These are phyloP conservation scores for Stichodactyla helianthus DNA, from an alignment of 64 coral and sea anemone species.

Conservation along the genomic window DNA sequence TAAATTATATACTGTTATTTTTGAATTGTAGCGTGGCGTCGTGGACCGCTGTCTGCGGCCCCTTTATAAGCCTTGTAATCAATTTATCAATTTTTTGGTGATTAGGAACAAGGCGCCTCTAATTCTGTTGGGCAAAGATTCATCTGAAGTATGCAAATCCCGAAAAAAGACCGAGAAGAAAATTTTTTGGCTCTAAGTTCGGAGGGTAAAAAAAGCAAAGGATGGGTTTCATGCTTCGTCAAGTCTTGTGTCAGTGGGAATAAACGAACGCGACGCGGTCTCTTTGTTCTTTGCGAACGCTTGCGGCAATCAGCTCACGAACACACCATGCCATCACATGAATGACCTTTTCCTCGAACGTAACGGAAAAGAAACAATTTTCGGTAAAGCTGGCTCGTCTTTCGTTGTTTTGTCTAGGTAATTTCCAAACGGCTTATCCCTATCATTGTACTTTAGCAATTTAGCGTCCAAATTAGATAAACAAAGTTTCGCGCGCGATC, in stretches of 20 bases:
- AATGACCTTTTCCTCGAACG: neutral
- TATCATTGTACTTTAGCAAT: neutral
- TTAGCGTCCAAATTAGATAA: slow-evolving; percentile 16
- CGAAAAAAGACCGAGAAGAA: neutral
- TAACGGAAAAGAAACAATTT: slow-evolving; percentile 18
- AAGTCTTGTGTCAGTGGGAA: neutral
- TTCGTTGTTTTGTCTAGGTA: neutral
- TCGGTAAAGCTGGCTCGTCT: neutral
- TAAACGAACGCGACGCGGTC: neutral
- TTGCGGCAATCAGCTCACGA: neutral
- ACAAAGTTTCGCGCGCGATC: neutral
- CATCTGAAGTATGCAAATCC: neutral
- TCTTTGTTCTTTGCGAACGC: neutral
- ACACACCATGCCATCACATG: neutral
- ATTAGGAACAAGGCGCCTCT: neutral
- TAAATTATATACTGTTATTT: slow-evolving; percentile 5
- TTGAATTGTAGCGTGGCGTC: slow-evolving; percentile 1
- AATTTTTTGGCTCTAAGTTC: neutral
- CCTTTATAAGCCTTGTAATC: neutral
- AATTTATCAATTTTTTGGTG: neutral
- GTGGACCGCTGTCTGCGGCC: slow-evolving; percentile 5
- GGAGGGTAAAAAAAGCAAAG: neutral
- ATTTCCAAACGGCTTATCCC: slow-evolving; percentile 22
- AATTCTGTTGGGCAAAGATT: neutral
- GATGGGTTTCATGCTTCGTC: neutral